Evolutionary conservation across 2,888 invertebrate species (phyloP).

Genomic region (Pelosia muscerda): DNA sequence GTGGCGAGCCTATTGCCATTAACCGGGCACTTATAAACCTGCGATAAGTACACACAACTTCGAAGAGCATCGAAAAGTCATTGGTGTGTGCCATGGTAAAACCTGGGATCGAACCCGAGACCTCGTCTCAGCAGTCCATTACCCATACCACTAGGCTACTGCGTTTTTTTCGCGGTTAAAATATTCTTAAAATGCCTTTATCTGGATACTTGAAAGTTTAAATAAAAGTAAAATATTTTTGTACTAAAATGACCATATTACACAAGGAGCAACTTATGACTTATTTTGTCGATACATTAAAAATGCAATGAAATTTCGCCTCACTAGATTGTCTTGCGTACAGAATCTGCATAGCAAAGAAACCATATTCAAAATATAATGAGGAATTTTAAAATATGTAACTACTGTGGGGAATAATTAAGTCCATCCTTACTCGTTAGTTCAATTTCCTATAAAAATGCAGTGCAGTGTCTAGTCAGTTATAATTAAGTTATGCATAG

Average conservation of each 20-base stretch:
- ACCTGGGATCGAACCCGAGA: no score
- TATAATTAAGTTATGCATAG: not conserved
- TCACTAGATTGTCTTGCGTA: conserved; percentile 40
- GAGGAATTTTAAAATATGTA: conserved; percentile 44
- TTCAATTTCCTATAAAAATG: not conserved
- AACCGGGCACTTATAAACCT: no score
- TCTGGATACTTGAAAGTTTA: no score
- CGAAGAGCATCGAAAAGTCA: no score
- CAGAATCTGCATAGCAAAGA: conserved; percentile 47
- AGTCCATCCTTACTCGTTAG: conserved; percentile 21
- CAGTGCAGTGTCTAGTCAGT: not conserved
- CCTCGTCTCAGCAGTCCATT: no score
- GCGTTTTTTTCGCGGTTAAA: no score
- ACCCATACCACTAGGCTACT: no score
- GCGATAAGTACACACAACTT: no score
- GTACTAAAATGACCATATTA: not conserved
- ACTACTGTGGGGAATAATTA: conserved; percentile 42
- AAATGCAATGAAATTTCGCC: conserved; percentile 49
- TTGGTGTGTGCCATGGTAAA: no score
- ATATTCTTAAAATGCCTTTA: no score
- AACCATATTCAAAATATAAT: conserved; percentile 24
- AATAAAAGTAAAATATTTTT: not conserved
- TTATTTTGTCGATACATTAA: conserved; percentile 34
- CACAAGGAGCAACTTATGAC: conserved; percentile 4
- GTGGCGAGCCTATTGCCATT: no score